Percentiles rank a stretch among this genome's conserved stretches.
These are phyloP conservation scores for Pammene fasciana DNA, from an alignment of 2,888 invertebrate species.

Conservation along the genomic window DNA sequence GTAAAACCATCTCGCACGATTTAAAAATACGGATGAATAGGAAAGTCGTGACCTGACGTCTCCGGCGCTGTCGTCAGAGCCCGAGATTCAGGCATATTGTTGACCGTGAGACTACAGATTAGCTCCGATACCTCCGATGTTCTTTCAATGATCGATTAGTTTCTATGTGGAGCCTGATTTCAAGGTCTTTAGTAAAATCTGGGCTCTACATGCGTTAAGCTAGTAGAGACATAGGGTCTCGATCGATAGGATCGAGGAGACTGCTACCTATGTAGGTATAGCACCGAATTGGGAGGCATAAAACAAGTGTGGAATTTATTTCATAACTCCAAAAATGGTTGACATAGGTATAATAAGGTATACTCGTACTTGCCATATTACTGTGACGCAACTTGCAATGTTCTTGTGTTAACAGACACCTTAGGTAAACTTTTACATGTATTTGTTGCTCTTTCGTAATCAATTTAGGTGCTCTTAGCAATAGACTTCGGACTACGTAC, in stretches of 20 bases:
- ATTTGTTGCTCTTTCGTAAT: no score
- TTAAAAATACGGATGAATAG: slow-evolving; percentile 37
- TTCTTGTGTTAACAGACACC: no score
- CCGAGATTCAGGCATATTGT: slow-evolving; percentile 26
- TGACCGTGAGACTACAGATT: slow-evolving; percentile 41
- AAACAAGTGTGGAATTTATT: no score
- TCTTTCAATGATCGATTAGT: slow-evolving; percentile 36
- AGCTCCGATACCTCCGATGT: slow-evolving; percentile 28
- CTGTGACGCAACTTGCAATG: no score
- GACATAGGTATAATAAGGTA: no score
- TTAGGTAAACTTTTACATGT: no score
- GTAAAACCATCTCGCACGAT: slow-evolving; percentile 32
- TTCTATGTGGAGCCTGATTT: slow-evolving; percentile 16
- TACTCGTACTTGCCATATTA: no score
- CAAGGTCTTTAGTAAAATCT: slow-evolving; percentile 7
- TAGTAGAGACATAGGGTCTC: neutral
- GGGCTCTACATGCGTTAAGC: neutral
- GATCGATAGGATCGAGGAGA: neutral
- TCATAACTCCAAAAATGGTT: no score
- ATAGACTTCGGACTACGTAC: no score
- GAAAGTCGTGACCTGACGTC: slow-evolving; percentile 39
- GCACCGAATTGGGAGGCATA: no score
- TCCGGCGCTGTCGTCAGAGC: slow-evolving; percentile 22
- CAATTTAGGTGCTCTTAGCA: no score
- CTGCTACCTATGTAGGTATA: no score